Evolutionary conservation across 1,140 invertebrate species (phyloP).

Genomic region (Stegodyphus mimosarum): DNA sequence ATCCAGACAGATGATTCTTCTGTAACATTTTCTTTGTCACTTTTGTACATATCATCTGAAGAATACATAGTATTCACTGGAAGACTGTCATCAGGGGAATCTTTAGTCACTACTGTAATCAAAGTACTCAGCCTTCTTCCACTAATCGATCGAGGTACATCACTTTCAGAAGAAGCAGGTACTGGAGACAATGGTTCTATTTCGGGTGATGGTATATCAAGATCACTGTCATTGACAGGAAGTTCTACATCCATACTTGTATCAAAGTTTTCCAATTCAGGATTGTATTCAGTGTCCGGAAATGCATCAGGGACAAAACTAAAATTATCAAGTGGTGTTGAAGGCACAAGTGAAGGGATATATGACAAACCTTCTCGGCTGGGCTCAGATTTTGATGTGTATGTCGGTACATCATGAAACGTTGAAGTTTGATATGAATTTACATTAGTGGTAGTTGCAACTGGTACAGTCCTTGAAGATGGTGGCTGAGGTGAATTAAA

Average conservation of each 20-base stretch:
- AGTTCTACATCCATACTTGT: conserved; percentile 63
- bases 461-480: conserved; percentile 12
- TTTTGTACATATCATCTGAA: conserved; percentile 22
- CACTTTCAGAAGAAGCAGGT: neutral
- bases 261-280: conserved; percentile 40
- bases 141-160: conserved; percentile 7
- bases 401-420: conserved; percentile 22
- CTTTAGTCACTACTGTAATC: conserved; percentile 50
- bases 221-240: conserved; percentile 52
- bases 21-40: conserved; percentile 30
- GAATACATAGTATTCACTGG: neutral
- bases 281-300: conserved; percentile 26
- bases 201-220: conserved; percentile 38
- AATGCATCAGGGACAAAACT: neutral
- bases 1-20: neutral
- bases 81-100: conserved; percentile 1
- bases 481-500: conserved; percentile 25
- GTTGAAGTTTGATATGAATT: conserved; percentile 37
- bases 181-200: conserved; percentile 29
- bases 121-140: conserved; percentile 31
- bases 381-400: conserved; percentile 26
- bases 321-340: conserved; percentile 30
- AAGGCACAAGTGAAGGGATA: conserved; percentile 61
- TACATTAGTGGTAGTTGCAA: neutral
- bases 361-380: conserved; percentile 33